Conservation (phyloP, 2,113 vertebrate species). For the Collichthys lucidus region DNA sequence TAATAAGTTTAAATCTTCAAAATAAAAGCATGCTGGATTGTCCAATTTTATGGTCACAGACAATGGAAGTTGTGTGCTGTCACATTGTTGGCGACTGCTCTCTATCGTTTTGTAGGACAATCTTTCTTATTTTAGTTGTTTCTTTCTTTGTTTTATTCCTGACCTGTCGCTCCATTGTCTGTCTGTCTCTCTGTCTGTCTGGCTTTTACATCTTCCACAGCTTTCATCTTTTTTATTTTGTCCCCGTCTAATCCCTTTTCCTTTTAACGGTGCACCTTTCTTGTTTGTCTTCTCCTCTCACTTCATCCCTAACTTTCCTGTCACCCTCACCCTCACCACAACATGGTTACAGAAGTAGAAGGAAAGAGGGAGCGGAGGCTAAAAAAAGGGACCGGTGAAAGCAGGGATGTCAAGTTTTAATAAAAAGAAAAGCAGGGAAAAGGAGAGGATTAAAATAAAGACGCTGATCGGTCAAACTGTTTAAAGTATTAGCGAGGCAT, state of each 20-base stretch:
- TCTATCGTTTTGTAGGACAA: conserved; percentile 12
- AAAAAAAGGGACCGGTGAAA: conserved; percentile 30
- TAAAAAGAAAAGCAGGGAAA: conserved; percentile 43
- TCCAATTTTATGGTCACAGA: not conserved
- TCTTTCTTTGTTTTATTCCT: conserved; percentile 25
- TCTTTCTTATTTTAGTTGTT: not conserved
- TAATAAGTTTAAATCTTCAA: not conserved
- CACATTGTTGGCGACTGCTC: conserved; percentile 7
- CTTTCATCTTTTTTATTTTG: conserved; percentile 33
- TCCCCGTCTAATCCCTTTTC: conserved; percentile 17
- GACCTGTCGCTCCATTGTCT: conserved; percentile 27
- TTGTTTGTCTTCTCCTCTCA: conserved; percentile 18
- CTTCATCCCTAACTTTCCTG: conserved; percentile 28
- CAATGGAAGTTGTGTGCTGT: not conserved
- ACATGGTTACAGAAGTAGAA: conserved; percentile 26
- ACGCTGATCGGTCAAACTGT: conserved; percentile 53
- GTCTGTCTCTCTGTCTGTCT: conserved; percentile 47
- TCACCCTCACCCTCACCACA: conserved; percentile 12
- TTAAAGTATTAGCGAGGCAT: conserved; percentile 62
- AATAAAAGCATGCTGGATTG: not conserved
- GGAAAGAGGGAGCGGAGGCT: conserved; percentile 12
- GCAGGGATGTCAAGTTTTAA: conserved; percentile 43
- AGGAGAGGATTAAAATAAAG: conserved; percentile 59
- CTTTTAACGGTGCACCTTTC: not conserved
- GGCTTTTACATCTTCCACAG: conserved; percentile 29